Base-by-base conservation (phyloP, 2,797 vertebrate genomes). In the Gallinago nigripennis region DNA sequence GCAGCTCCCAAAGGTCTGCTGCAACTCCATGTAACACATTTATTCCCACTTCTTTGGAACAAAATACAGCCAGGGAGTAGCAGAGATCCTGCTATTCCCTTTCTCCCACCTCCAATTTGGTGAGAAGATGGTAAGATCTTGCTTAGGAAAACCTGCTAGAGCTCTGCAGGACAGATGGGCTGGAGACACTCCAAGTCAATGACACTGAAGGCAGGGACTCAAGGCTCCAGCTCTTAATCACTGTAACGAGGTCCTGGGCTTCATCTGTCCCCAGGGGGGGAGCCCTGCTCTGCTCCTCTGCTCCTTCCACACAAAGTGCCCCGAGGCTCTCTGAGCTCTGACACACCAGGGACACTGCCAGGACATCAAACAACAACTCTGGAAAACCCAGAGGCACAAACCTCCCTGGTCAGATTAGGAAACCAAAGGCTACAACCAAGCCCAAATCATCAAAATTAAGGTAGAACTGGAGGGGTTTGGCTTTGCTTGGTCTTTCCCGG, bases 241-340 rank as follows among this genome's bases (percentile, higher is more conserved):
- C 11, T 1, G 0, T 8, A 19, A 20, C 0, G 0, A 60, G n/a
- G 25, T 46, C 54, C 7, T n/a, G n/a, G 8, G 37, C n/a, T 45
- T 13, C 2, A 6, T 8, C 54, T 7, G 24, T 31, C 25, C 37
- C 28, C 1, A 0, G 21, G 54, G 25, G 31, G 54, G 30, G 31
- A 48, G 45, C 56, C 57, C 33, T 13, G 46, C 68, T 70, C 68
- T 2, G 20, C 23, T 57, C 63, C 68, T 70, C 68, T 2, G 20
- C 23, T 57, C 63, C 61, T 46, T 0, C 15, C 20, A 39, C 0
- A 1, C 9, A 39, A 46, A 50, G 50, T 1, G 16, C 5, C 31
- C n/a, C 4, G 1, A 11, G 54, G 73, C 15, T 35, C 58, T 75
- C 64, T 1, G 11, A 82, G 43, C 35, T 16, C 45, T 43, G 60